phyloP scores from a whole-genome alignment of 2,113 vertebrate genomes.

The Lepisosteus oculatus region DNA sequence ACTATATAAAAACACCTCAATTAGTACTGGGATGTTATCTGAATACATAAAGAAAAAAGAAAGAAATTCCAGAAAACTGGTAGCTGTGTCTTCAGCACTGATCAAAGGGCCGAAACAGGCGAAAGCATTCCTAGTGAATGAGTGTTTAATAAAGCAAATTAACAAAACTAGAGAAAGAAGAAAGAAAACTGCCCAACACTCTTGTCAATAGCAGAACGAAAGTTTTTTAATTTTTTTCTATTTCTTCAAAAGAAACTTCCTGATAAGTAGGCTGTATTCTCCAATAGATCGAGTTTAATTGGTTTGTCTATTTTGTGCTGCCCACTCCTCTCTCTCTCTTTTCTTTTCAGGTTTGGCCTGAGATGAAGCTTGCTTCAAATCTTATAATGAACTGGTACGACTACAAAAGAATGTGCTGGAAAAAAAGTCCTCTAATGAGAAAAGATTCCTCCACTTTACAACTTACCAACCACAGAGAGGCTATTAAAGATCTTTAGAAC shows the following conservation, averaged over 20 bases:
- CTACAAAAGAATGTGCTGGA: constrained; percentile 60
- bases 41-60: constrained; percentile 2
- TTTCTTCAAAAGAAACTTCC: constrained; percentile 62
- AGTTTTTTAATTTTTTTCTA: constrained; percentile 37
- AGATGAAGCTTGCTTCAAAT: constrained; percentile 33
- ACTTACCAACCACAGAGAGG: constrained; percentile 59
- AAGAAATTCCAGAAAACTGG: constrained; percentile 13
- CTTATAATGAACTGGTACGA: constrained; percentile 61
- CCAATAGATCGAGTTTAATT: constrained; percentile 77
- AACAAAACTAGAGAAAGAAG: constrained; percentile 36
- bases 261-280: constrained; percentile 26
- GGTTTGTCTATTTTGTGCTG: constrained; percentile 55
- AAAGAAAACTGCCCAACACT: constrained; percentile 47
- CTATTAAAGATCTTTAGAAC: constrained; percentile 62
- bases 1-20: neutral
- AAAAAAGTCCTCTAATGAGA: constrained; percentile 67
- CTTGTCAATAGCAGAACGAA: constrained; percentile 38
- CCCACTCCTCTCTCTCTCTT: neutral
- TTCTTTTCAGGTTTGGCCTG: constrained; percentile 33
- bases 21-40: neutral
- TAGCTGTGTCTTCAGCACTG: constrained; percentile 19
- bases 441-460: constrained; percentile 70
- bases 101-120: constrained; percentile 36
- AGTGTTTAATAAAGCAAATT: constrained; percentile 12
- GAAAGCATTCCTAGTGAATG: constrained; percentile 37